Conservation (phyloP, 2,888 invertebrate genomes). For the Tipula lateralis region DNA sequence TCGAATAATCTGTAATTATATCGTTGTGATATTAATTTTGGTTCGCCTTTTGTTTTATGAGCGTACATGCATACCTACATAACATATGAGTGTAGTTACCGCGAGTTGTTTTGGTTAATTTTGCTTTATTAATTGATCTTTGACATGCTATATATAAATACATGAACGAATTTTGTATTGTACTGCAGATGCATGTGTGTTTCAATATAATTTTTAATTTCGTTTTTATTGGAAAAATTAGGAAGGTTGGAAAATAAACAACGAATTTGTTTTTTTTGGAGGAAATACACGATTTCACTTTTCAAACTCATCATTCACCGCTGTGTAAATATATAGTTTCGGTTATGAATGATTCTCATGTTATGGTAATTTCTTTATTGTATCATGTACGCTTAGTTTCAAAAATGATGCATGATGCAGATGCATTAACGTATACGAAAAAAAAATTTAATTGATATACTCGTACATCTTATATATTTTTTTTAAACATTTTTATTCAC, state of each 20-base stretch:
- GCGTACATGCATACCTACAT: neutral
- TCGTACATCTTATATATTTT: neutral
- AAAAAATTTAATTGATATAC: neutral
- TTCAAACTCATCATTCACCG: neutral
- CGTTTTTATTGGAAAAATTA: neutral
- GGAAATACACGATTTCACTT: neutral
- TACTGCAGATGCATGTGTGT: neutral
- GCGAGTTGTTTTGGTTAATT: neutral
- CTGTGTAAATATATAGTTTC: neutral
- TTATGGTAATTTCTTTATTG: neutral
- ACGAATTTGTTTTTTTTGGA: neutral
- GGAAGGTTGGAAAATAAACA: neutral
- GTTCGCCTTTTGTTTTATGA: neutral
- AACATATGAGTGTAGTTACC: neutral
- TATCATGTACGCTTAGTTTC: neutral
- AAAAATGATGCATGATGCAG: neutral
- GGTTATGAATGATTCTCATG: neutral
- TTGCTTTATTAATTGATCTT: neutral
- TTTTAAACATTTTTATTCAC: neutral
- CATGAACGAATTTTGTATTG: neutral
- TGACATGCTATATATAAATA: neutral
- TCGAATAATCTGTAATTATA: neutral
- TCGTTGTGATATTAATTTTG: neutral
- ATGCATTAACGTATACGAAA: neutral
- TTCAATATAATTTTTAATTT: neutral